Conservation (phyloP, 2,797 vertebrate genomes). For the Acanthurus tractus region DNA sequence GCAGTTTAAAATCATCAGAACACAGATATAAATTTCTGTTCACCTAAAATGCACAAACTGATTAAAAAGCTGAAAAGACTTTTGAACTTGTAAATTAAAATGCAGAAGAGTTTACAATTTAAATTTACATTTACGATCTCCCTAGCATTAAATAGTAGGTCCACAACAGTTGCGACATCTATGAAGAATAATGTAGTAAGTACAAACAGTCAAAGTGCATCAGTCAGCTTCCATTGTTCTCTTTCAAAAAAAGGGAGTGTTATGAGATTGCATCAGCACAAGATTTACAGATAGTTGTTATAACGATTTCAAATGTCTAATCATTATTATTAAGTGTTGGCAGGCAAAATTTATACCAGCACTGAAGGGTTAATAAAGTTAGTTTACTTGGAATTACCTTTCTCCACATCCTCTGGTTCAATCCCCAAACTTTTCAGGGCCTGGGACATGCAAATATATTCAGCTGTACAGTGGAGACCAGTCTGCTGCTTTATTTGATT, state of each 20-base stretch:
- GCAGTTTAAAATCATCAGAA: neutral
- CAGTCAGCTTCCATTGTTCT: too few species aligned
- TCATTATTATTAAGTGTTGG: neutral
- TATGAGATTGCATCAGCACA: too few species aligned
- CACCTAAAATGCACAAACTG: neutral
- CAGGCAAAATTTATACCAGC: neutral
- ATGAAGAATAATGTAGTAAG: too few species aligned
- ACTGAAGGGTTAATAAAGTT: conserved; percentile 2
- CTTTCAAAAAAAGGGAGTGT: too few species aligned
- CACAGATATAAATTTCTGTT: neutral
- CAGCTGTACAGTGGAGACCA: conserved; percentile 1
- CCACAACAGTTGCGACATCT: too few species aligned
- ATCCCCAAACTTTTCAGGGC: neutral
- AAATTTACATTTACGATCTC: too few species aligned
- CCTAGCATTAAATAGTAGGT: too few species aligned
- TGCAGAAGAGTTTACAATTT: neutral
- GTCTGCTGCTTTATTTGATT: conserved; percentile 48
- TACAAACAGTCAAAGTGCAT: too few species aligned
- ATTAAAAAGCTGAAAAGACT: neutral
- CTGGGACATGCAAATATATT: conserved; percentile 25
- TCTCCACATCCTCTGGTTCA: neutral
- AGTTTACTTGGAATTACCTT: neutral
- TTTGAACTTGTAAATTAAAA: neutral
- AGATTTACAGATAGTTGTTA: neutral
- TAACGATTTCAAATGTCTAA: neutral